Evolutionary conservation across 1,140 invertebrate genomes (phyloP).

Genomic region (Zaprionus nigranus): DNA sequence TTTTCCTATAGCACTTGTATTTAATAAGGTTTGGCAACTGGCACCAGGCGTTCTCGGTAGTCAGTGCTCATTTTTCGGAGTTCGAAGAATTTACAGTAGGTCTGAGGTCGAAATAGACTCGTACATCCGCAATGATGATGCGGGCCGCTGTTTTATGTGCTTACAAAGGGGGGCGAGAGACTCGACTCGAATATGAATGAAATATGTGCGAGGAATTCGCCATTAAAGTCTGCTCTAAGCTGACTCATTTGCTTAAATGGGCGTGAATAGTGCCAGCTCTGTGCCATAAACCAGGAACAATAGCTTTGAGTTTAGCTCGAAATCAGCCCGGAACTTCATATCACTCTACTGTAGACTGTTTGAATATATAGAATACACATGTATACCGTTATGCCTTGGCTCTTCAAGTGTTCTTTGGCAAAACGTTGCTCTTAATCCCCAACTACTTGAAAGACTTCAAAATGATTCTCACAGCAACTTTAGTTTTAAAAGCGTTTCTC

Average conservation of each 20-base stretch:
- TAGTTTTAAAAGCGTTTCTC: slow-evolving; percentile 31
- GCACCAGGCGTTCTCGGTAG: background rate
- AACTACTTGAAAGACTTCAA: slow-evolving; percentile 6
- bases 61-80: slow-evolving; percentile 4
- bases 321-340: background rate
- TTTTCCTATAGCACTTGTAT: slow-evolving; percentile 68
- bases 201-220: slow-evolving; percentile 44
- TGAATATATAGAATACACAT: background rate
- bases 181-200: slow-evolving; percentile 50
- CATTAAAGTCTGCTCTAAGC: slow-evolving; percentile 51
- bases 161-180: slow-evolving; percentile 38
- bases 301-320: background rate
- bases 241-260: slow-evolving; percentile 51
- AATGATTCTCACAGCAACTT: slow-evolving; percentile 23
- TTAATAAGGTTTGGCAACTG: slow-evolving; percentile 78
- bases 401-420: background rate
- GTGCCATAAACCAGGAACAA: slow-evolving; percentile 12
- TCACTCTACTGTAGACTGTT: background rate
- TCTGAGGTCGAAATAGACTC: slow-evolving; percentile 3
- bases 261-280: slow-evolving; percentile 25
- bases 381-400: background rate
- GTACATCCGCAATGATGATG: slow-evolving; percentile 42
- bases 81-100: slow-evolving; percentile 57
- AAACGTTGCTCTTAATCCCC: background rate
- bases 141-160: slow-evolving; percentile 64